Evolutionary conservation across 23 tunicate genomes (phyloP).

Genomic region (Halocynthia roretzi): DNA sequence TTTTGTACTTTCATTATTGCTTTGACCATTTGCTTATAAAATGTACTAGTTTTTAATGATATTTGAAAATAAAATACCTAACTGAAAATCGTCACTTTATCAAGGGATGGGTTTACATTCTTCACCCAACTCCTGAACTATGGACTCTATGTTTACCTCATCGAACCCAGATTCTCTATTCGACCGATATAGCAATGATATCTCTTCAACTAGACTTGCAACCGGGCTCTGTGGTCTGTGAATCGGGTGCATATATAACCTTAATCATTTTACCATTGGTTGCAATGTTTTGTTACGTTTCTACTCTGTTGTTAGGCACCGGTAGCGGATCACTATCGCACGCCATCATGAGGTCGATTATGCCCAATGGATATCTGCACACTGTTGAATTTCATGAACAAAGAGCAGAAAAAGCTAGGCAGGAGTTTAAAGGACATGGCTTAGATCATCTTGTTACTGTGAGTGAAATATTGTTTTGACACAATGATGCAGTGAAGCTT

Average conservation of each 20-base stretch:
- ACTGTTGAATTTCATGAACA: conserved; percentile 87
- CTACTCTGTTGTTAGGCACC: conserved; percentile 36
- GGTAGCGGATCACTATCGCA: conserved; percentile 98
- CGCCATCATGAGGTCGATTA: conserved; percentile 72
- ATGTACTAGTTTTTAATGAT: too few relatives aligned
- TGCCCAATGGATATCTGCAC: conserved; percentile 79
- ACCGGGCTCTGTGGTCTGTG: conserved; percentile 94
- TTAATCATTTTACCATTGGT: background rate
- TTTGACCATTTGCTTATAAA: too few relatives aligned
- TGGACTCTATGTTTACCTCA: conserved; percentile 91
- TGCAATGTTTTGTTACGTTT: background rate
- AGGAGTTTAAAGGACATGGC: conserved; percentile 77
- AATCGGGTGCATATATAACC: conserved; percentile 53
- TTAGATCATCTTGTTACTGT: conserved; percentile 58
- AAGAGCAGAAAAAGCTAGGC: conserved; percentile 50
- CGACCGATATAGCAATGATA: conserved; percentile 84
- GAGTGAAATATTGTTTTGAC: background rate
- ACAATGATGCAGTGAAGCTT: too few relatives aligned
- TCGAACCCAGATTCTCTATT: conserved; percentile 90
- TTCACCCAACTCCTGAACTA: conserved; percentile 94
- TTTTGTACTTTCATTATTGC: too few relatives aligned
- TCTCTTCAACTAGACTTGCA: conserved; percentile 61
- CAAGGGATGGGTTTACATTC: conserved; percentile 89
- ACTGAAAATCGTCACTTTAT: background rate
- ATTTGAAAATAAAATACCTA: too few relatives aligned